Conservation (phyloP, 2,797 vertebrate species). For the Muscicapa comitata region DNA sequence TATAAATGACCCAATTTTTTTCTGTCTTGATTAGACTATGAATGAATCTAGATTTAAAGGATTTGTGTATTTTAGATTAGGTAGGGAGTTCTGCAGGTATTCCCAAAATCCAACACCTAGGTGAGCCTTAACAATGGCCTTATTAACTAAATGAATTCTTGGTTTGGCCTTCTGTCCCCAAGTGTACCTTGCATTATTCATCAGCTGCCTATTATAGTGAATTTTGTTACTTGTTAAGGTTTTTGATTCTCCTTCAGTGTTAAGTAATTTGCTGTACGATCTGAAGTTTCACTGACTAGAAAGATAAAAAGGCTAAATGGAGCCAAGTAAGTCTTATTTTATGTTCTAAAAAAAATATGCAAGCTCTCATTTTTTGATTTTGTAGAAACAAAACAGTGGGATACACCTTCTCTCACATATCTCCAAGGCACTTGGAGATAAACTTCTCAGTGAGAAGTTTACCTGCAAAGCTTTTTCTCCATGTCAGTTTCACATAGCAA, state of each 20-base stretch:
- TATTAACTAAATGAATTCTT: background rate
- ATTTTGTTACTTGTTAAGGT: background rate
- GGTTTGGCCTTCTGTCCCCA: background rate
- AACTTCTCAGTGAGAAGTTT: background rate
- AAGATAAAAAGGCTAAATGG: background rate
- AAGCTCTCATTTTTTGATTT: background rate
- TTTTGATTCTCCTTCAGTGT: background rate
- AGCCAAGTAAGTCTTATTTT: background rate
- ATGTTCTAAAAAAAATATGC: background rate
- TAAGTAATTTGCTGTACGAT: accelerated
- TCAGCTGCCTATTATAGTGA: background rate
- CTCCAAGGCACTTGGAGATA: background rate
- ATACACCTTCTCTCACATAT: background rate
- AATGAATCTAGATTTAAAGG: background rate
- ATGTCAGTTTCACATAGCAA: background rate
- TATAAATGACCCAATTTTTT: background rate
- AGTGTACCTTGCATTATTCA: background rate
- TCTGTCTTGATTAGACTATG: background rate
- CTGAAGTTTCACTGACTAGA: background rate
- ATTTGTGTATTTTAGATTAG: background rate
- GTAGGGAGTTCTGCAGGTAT: background rate
- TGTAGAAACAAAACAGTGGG: background rate
- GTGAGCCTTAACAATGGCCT: background rate
- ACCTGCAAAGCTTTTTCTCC: background rate
- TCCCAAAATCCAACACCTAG: background rate